Evolutionary conservation across 2,888 invertebrate genomes (phyloP).

Genomic region (Elgonia sp.): DNA sequence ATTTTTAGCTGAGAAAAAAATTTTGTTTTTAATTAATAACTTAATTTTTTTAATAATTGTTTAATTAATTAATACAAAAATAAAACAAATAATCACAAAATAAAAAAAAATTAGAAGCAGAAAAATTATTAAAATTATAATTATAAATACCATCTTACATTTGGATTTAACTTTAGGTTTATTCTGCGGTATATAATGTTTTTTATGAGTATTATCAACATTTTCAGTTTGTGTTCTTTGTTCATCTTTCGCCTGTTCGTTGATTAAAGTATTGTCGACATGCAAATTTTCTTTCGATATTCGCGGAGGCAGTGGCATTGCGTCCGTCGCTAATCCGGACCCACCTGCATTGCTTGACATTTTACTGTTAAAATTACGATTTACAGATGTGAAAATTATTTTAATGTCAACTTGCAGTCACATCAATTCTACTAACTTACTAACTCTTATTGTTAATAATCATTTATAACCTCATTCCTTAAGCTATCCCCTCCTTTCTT

Average conservation of each 20-base stretch:
- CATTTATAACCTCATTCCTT: background rate
- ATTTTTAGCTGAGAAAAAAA: slow-evolving; percentile 72
- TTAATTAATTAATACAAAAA: background rate
- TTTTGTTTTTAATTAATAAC: background rate
- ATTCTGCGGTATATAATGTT: slow-evolving; percentile 20
- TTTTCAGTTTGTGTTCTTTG: slow-evolving; percentile 10
- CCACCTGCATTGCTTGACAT: slow-evolving; percentile 12
- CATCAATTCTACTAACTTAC: background rate
- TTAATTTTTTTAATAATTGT: background rate
- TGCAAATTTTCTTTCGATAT: slow-evolving; percentile 49
- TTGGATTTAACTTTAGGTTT: slow-evolving; percentile 22
- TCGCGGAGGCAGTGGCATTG: slow-evolving; percentile 29
- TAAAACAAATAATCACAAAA: background rate
- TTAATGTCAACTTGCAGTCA: background rate
- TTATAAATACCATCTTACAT: too few relatives aligned
- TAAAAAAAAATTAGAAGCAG: background rate
- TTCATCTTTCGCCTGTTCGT: background rate
- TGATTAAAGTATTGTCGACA: slow-evolving; percentile 1
- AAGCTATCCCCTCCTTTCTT: background rate
- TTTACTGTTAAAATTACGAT: background rate
- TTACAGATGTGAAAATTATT: background rate
- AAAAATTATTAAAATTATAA: background rate
- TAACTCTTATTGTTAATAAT: background rate
- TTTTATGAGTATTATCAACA: slow-evolving; percentile 4
- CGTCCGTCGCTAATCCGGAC: slow-evolving; percentile 19